Evolutionary conservation across 2,888 invertebrate genomes (phyloP).

Genomic region (Fissipunctia ypsillon): DNA sequence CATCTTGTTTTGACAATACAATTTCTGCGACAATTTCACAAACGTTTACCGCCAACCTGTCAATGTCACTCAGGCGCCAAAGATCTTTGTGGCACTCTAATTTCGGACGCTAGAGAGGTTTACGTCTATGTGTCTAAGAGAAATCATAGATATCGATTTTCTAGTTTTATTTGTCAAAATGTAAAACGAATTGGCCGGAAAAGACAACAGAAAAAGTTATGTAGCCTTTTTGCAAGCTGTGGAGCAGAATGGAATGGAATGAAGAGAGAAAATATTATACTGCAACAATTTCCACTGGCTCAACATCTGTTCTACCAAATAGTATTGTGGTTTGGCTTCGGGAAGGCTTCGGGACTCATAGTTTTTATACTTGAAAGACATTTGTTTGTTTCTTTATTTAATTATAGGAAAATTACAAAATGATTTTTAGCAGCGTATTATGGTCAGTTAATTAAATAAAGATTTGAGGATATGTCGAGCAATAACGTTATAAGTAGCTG

Average conservation of each 20-base stretch:
- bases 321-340: not conserved
- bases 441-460: not conserved
- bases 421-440: not conserved
- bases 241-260: not conserved
- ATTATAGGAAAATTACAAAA: not conserved
- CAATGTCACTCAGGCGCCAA: not conserved
- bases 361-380: not conserved
- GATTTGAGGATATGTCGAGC: too few species aligned
- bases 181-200: constrained; percentile 4
- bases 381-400: not conserved
- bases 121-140: not conserved
- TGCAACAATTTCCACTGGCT: not conserved
- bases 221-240: not conserved
- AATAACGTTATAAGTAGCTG: not conserved
- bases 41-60: too few species aligned
- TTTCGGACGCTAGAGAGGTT: not conserved
- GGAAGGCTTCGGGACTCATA: not conserved
- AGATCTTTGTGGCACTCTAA: not conserved
- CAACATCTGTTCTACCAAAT: not conserved
- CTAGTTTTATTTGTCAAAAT: not conserved
- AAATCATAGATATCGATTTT: not conserved
- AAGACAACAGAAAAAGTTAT: constrained; percentile 1
- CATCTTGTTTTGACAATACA: too few species aligned
- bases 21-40: too few species aligned
- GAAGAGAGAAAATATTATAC: not conserved